Percentiles rank a stretch among this genome's conserved stretches.
phyloP scores from a whole-genome alignment of 2,888 invertebrate genomes.

The Micropterix aruncella region DNA sequence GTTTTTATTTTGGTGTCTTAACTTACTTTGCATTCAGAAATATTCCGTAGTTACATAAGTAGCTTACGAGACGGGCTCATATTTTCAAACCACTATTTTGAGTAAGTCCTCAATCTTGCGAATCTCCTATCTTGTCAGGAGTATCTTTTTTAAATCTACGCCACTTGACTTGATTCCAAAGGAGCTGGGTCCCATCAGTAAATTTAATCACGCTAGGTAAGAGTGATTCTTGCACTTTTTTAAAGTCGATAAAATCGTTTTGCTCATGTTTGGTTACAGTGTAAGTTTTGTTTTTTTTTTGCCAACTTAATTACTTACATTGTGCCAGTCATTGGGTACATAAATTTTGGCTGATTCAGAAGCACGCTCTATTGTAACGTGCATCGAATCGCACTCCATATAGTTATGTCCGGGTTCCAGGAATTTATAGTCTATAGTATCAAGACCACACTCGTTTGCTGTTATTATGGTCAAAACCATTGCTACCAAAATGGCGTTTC shows the following conservation, averaged over 20 bases:
- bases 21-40: too few species aligned
- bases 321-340: slow-evolving; percentile 5
- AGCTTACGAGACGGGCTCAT: too few species aligned
- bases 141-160: slow-evolving; percentile 4
- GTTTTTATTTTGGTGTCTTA: too few species aligned
- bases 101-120: too few species aligned
- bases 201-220: slow-evolving; percentile 2
- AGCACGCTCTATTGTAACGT: slow-evolving; percentile 3
- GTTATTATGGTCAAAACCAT: slow-evolving; percentile 3
- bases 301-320: neutral
- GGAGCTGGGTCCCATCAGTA: slow-evolving; percentile 1
- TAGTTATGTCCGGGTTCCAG: slow-evolving; percentile 8
- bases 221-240: neutral
- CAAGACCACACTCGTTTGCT: slow-evolving; percentile 2
- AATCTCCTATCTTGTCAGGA: too few species aligned
- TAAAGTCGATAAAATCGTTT: neutral
- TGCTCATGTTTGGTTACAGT: neutral
- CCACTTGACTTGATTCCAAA: slow-evolving; percentile 6
- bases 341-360: slow-evolving; percentile 4
- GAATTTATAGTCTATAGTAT: slow-evolving; percentile 7
- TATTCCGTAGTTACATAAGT: too few species aligned
- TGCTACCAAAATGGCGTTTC: slow-evolving; percentile 5
- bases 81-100: too few species aligned
- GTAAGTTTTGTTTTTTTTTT: neutral
- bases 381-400: slow-evolving; percentile 7